Base-by-base conservation (phyloP, 2,113 vertebrate species). In the Balaeniceps rex region DNA sequence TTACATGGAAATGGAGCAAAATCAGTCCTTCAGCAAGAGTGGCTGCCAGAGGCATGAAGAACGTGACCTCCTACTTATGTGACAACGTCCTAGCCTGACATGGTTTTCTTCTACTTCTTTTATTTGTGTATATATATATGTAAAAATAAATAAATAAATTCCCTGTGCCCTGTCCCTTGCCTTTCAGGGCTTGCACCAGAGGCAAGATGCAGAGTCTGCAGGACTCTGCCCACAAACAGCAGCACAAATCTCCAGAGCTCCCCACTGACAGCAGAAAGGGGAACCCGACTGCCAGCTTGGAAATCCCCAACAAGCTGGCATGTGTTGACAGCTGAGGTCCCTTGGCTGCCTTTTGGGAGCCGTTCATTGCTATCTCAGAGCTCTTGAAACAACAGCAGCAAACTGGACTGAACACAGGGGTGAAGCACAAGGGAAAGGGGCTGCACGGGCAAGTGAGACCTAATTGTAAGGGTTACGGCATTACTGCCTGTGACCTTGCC, bases 261-360 rank as follows among this genome's bases (percentile, higher is more conserved):
- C 28, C 12, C 21, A 34, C 4, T 23, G 46, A 66, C 0, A 28
- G 68, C 28, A 77, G 47, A 71, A 71, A 51, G 49, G n/a, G 55
- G 11, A 58, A 38, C 10, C 8, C 1, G 1, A 38, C 21, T 38
- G 21, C 46, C 1, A 3, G 9, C 25, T 42, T 66, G 12, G 42
- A 89, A 89, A 63, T 29, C 15, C 52, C 23, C 38, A 29, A 1
- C 8, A 33, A 44, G 6, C 31, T 68, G 52, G 21, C 6, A 54
- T 38, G 14, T 54, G 36, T 38, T 65, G 18, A 14, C 0, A 2
- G 34, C 17, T 55, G 54, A 74, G 19, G 6, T 69, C 17, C 24
- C 25, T 74, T 7, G 1, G 10, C 17, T 36, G 19, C 51, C 23
- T 71, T 83, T 70, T n/a, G 7, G 17, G 29, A 19, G 34, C 11